A percentile compares a stretch with the other conserved stretches of the same genome.
phyloP scores from a whole-genome alignment of 2,797 vertebrate genomes.

The Florisuga fusca region DNA sequence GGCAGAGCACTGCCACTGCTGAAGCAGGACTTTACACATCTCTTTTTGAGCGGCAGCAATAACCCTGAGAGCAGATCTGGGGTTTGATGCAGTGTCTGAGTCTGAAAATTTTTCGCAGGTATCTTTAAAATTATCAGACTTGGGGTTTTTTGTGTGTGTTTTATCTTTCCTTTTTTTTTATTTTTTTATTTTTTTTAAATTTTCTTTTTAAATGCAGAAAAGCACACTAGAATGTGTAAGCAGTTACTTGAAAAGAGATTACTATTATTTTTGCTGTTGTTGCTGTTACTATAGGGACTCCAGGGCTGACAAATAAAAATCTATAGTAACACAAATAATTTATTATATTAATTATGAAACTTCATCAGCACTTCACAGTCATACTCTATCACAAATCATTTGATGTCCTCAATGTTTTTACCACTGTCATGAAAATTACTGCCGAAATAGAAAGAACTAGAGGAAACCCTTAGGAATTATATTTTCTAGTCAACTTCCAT shows the following conservation, averaged over 20 bases:
- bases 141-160: neutral
- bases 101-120: neutral
- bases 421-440: neutral
- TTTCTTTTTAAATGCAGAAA: neutral
- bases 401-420: neutral
- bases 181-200: neutral
- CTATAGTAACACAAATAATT: neutral
- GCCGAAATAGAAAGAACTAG: neutral
- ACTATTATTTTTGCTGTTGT: neutral
- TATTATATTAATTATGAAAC: conserved; percentile 4
- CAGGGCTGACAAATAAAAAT: neutral
- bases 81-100: neutral
- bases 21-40: conserved; percentile 18
- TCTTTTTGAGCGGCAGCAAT: neutral
- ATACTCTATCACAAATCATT: neutral
- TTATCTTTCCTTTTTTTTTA: neutral
- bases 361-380: neutral
- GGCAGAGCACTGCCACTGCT: conserved; percentile 5
- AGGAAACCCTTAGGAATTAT: neutral
- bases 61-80: neutral
- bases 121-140: neutral
- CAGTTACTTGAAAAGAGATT: neutral
- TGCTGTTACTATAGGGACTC: neutral
- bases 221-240: neutral
- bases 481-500: neutral